Percentiles rank a stretch among this genome's conserved stretches.
Evolutionary conservation across 2,888 invertebrate species (phyloP).

Genomic region (Campoplex nolae): DNA sequence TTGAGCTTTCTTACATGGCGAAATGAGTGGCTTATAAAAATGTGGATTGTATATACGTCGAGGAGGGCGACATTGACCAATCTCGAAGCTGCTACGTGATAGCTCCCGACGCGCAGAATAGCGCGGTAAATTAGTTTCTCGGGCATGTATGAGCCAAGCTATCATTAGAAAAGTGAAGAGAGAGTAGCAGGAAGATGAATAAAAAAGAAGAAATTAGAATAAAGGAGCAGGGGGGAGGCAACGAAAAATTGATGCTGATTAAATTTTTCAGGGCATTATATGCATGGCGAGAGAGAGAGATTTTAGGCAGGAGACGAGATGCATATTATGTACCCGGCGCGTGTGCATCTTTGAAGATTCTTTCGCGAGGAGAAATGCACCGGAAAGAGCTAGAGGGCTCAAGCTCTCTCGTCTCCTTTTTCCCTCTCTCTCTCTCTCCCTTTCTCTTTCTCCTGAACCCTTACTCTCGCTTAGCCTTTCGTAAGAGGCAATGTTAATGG

Average conservation of each 20-base stretch:
- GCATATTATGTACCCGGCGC: conserved; percentile 64
- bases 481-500: conserved; percentile 72
- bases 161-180: conserved; percentile 47
- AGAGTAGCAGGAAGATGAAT: background rate
- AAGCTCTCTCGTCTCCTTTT: background rate
- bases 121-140: conserved; percentile 51
- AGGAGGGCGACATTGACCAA: conserved; percentile 12
- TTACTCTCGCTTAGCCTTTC: conserved; percentile 22
- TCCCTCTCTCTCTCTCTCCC: background rate
- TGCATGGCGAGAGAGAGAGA: background rate
- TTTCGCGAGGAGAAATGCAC: conserved; percentile 50
- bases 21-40: conserved; percentile 9
- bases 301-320: conserved; percentile 29
- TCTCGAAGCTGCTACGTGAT: background rate
- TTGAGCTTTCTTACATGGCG: background rate
- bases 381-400: conserved; percentile 65
- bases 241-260: conserved; percentile 32
- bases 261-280: conserved; percentile 42
- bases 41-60: conserved; percentile 11
- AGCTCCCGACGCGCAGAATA: background rate
- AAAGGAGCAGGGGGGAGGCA: background rate
- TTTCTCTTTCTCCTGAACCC: too few species aligned
- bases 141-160: background rate
- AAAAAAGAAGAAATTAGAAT: conserved; percentile 20
- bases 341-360: conserved; percentile 48